phyloP scores from a whole-genome alignment of 2,888 invertebrate genomes.

The Idaea straminata region DNA sequence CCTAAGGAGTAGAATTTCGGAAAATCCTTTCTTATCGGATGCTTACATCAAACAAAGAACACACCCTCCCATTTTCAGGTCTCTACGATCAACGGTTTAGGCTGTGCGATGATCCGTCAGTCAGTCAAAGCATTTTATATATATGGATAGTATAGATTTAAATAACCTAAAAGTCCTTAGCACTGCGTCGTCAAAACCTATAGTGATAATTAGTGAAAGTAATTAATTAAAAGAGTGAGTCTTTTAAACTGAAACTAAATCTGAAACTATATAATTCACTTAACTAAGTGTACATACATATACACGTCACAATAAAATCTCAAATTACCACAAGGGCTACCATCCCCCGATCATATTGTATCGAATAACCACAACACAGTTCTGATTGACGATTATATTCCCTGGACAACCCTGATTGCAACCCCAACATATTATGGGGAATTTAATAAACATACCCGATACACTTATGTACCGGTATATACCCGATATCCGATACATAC shows the following conservation, averaged over 20 bases:
- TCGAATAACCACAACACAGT: conserved; percentile 50
- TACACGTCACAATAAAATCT: conserved; percentile 5
- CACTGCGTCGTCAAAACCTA: too few relatives aligned
- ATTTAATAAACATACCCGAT: conserved; percentile 51
- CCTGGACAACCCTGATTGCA: conserved; percentile 57
- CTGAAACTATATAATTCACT: background rate
- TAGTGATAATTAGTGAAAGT: background rate
- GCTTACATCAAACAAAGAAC: too few relatives aligned
- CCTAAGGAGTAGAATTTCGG: too few relatives aligned
- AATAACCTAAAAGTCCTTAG: too few relatives aligned
- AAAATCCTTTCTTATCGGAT: too few relatives aligned
- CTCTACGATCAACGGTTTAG: too few relatives aligned
- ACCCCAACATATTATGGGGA: conserved; percentile 43
- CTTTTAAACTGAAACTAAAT: too few relatives aligned
- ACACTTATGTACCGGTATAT: background rate
- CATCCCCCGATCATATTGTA: conserved; percentile 46
- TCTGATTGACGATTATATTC: conserved; percentile 67
- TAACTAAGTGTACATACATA: background rate
- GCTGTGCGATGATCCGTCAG: too few relatives aligned
- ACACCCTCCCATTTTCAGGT: too few relatives aligned
- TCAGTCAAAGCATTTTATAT: too few relatives aligned
- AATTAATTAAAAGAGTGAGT: background rate
- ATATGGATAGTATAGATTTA: too few relatives aligned
- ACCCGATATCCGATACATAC: background rate
- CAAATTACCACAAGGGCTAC: conserved; percentile 16